Evolutionary conservation across 2,113 vertebrate genomes (phyloP).

Genomic region (Syrrhaptes paradoxus): DNA sequence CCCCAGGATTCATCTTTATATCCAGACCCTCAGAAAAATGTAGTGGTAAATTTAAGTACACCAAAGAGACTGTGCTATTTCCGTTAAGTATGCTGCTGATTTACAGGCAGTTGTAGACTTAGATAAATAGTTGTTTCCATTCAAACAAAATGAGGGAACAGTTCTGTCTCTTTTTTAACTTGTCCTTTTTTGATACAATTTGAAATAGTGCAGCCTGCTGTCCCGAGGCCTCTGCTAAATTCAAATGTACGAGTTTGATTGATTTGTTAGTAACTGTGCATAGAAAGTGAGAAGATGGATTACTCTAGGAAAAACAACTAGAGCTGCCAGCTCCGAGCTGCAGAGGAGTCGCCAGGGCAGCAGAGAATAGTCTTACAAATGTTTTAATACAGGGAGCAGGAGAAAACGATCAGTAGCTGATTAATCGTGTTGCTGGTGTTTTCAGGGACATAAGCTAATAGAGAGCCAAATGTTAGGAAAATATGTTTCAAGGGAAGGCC

Average conservation of each 20-base stretch:
- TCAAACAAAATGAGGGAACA: neutral
- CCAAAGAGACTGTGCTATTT: neutral
- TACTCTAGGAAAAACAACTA: neutral
- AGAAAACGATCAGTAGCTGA: conserved; percentile 42
- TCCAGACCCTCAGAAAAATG: neutral
- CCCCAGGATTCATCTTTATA: neutral
- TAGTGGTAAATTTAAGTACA: neutral
- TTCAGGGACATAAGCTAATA: conserved; percentile 16
- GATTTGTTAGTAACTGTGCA: conserved; percentile 18
- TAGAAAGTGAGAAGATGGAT: conserved; percentile 43
- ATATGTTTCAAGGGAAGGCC: neutral
- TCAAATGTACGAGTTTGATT: neutral
- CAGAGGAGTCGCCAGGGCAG: neutral
- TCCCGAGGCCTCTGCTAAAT: neutral
- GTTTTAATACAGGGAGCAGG: neutral
- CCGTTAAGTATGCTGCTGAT: neutral
- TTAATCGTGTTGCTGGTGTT: conserved; percentile 32
- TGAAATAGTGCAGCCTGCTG: neutral
- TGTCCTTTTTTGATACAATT: neutral
- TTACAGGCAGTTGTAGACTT: neutral
- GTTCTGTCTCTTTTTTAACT: neutral
- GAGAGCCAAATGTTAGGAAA: conserved; percentile 45
- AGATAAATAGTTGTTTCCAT: neutral
- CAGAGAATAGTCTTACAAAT: conserved; percentile 7
- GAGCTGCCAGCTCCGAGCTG: neutral